Percentiles rank a stretch among this genome's conserved stretches.
These are phyloP conservation scores for Slavum lentiscoides DNA, from an alignment of 2,888 invertebrate genomes.

Conservation along the genomic window DNA sequence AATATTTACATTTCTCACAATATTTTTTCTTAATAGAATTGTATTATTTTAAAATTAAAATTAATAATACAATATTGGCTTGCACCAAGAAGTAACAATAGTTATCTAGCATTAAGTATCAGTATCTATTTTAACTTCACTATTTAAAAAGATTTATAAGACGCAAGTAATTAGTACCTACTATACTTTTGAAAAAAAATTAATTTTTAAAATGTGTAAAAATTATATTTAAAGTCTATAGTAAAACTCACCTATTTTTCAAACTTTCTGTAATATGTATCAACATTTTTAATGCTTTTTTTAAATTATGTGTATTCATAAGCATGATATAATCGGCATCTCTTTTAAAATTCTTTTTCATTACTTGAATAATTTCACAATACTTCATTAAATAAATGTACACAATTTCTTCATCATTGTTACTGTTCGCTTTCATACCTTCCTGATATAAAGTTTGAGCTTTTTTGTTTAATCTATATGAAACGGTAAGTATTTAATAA, in stretches of 20 bases:
- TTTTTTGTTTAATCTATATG: not conserved
- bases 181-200: not conserved
- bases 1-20: too few relatives aligned
- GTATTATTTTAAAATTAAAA: too few relatives aligned
- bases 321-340: not conserved
- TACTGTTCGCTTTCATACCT: conserved; percentile 11
- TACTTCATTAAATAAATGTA: conserved; percentile 42
- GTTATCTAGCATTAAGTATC: too few relatives aligned
- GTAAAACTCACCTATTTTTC: conserved; percentile 18
- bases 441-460: not conserved
- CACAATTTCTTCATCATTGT: conserved; percentile 38
- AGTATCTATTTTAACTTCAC: too few relatives aligned
- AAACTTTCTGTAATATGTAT: conserved; percentile 23
- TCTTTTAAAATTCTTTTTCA: conserved; percentile 11
- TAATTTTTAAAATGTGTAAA: not conserved
- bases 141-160: too few relatives aligned
- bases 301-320: conserved; percentile 19
- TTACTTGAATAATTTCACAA: conserved; percentile 30
- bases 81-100: too few relatives aligned
- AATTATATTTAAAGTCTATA: not conserved
- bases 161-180: too few relatives aligned
- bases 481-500: not conserved
- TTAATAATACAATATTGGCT: too few relatives aligned
- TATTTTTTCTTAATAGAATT: too few relatives aligned
- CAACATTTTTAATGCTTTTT: conserved; percentile 10